Conservation (phyloP, 30 jellyfish, hydroid and myxozoan species). For the Calvadosia cruxmelitensis region DNA sequence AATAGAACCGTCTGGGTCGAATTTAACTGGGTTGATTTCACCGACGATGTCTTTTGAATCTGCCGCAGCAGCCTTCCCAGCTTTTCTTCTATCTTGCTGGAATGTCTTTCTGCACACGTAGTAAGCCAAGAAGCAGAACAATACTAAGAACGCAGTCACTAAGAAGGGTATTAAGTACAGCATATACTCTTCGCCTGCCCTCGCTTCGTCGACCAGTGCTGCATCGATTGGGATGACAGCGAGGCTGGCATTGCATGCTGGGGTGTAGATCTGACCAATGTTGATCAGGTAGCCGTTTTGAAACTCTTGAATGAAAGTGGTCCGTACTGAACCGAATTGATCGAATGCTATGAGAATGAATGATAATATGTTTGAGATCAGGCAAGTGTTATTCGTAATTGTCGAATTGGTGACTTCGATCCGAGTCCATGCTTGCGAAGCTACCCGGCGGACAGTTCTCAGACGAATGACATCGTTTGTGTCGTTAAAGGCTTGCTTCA, state of each 20-base stretch:
- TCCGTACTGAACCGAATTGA: background rate
- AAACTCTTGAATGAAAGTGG: background rate
- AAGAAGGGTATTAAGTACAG: background rate
- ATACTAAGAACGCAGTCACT: background rate
- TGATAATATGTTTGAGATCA: background rate
- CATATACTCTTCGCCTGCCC: background rate
- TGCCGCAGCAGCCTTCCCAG: background rate
- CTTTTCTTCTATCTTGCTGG: background rate
- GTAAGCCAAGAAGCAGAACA: background rate
- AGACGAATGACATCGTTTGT: background rate
- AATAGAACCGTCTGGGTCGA: background rate
- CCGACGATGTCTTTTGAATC: background rate
- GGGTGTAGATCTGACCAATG: background rate
- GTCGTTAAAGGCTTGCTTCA: background rate
- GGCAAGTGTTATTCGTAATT: background rate
- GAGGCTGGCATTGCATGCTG: background rate
- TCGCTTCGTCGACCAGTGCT: background rate
- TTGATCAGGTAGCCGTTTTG: background rate
- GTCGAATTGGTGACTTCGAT: background rate
- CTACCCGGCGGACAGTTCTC: background rate
- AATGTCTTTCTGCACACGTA: background rate
- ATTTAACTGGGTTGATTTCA: background rate
- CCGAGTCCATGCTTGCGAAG: background rate
- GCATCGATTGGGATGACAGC: background rate
- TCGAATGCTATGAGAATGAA: background rate